A percentile compares a stretch with the other conserved stretches of the same genome.
Evolutionary conservation across 2,113 vertebrate genomes (phyloP).

Genomic region (Telmatochromis sp.): DNA sequence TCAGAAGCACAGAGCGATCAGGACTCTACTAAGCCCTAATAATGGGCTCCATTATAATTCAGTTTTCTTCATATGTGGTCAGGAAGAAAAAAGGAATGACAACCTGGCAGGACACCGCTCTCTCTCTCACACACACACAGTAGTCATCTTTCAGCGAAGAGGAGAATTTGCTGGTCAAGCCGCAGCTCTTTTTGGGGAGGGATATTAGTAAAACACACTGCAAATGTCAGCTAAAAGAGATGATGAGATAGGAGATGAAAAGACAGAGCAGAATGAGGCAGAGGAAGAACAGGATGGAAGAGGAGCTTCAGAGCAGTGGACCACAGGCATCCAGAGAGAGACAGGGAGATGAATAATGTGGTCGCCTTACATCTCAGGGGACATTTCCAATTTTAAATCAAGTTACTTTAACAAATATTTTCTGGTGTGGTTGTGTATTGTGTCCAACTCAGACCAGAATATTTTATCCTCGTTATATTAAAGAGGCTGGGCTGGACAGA

Average conservation of each 20-base stretch:
- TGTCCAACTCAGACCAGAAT: not conserved
- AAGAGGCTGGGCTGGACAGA: not conserved
- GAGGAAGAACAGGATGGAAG: not conserved
- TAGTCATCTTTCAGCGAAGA: not conserved
- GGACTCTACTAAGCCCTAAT: constrained; percentile 3
- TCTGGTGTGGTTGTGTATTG: not conserved
- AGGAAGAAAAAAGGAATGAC: not conserved
- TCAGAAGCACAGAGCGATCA: not conserved
- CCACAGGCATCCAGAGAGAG: not conserved
- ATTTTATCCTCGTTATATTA: not conserved
- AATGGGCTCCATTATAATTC: constrained; percentile 16
- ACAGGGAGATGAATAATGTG: not conserved
- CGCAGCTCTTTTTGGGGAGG: not conserved
- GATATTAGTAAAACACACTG: constrained; percentile 13
- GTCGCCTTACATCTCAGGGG: not conserved
- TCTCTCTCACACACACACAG: not conserved
- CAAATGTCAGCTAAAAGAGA: not conserved
- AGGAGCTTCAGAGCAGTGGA: not conserved
- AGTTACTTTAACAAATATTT: not conserved
- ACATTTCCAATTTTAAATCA: not conserved
- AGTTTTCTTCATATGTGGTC: constrained; percentile 27
- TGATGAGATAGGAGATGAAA: not conserved
- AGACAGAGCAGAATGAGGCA: not conserved
- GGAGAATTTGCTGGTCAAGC: not conserved
- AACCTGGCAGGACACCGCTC: not conserved